phyloP scores from a whole-genome alignment of 2,113 vertebrate genomes.

The Eulacestoma nigropectus region DNA sequence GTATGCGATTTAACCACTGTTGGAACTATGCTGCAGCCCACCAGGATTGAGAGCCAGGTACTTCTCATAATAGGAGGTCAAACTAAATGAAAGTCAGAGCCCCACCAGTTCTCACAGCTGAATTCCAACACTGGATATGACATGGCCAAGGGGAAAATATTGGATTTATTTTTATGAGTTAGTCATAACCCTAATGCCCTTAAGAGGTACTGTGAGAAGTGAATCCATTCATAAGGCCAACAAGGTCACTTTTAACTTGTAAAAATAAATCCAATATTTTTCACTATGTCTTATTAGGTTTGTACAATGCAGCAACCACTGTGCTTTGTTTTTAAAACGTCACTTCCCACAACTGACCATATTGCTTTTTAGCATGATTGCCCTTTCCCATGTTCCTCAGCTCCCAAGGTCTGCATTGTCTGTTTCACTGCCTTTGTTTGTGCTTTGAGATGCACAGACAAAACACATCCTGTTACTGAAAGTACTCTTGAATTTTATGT shows the following conservation, averaged over 20 bases:
- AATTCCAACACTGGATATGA: constrained; percentile 73
- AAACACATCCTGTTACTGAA: background rate
- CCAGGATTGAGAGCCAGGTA: constrained; percentile 40
- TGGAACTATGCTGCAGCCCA: constrained; percentile 3
- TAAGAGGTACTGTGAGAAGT: constrained; percentile 69
- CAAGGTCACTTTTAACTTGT: constrained; percentile 78
- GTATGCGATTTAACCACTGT: background rate
- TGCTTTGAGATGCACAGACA: rapidly evolving
- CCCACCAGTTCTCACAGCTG: constrained; percentile 66
- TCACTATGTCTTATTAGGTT: constrained; percentile 78
- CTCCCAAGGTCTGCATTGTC: background rate
- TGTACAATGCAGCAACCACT: constrained; percentile 70
- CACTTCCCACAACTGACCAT: constrained; percentile 47
- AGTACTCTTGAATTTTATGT: background rate
- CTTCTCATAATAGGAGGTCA: constrained; percentile 74
- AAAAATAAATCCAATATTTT: constrained; percentile 83
- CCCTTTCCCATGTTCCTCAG: background rate
- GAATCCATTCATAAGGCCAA: constrained; percentile 77
- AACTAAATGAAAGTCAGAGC: constrained; percentile 66
- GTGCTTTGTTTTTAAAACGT: constrained; percentile 43
- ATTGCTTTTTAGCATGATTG: constrained; percentile 44
- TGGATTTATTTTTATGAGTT: constrained; percentile 83
- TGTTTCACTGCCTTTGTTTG: background rate
- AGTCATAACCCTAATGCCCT: constrained; percentile 78
- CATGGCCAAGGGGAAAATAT: constrained; percentile 79